Percentiles rank a stretch among this genome's conserved stretches.
These are phyloP conservation scores for Nomada ruficornis DNA, from an alignment of 2,888 invertebrate species.

Conservation along the genomic window DNA sequence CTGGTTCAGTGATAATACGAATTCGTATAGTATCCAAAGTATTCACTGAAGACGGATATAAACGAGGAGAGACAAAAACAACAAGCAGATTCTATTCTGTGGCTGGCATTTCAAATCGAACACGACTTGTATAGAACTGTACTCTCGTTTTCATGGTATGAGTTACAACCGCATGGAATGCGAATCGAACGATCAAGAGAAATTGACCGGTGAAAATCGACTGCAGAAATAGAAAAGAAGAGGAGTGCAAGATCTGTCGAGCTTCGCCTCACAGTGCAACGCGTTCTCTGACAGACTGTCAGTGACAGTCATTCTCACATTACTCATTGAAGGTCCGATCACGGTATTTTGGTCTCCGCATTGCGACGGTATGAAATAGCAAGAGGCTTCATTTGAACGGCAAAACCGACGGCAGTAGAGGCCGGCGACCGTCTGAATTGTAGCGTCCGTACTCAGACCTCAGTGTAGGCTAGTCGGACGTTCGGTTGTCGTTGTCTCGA, in stretches of 20 bases:
- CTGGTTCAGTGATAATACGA: background rate
- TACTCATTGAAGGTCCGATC: constrained; percentile 28
- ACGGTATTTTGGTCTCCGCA: constrained; percentile 42
- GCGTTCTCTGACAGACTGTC: background rate
- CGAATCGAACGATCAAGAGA: constrained; percentile 11
- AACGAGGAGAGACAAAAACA: background rate
- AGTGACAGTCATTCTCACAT: background rate
- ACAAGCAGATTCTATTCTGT: background rate
- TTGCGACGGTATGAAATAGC: constrained; percentile 78
- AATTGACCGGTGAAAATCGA: constrained; percentile 35
- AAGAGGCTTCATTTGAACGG: constrained; percentile 74
- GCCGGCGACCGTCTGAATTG: constrained; percentile 74
- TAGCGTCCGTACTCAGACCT: constrained; percentile 83
- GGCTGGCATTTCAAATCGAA: background rate
- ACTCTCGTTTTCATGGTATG: constrained; percentile 20
- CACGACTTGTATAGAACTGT: background rate
- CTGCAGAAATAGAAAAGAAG: background rate
- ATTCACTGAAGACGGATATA: background rate
- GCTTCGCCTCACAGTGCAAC: background rate
- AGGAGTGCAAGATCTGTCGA: background rate
- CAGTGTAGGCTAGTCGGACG: constrained; percentile 84
- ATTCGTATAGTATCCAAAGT: background rate
- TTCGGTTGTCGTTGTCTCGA: constrained; percentile 73
- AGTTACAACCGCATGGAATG: constrained; percentile 1
- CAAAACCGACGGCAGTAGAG: constrained; percentile 64